A percentile compares a stretch with the other conserved stretches of the same genome.
Conservation (phyloP, 2,888 invertebrate genomes). For the Serrognathus titanus region DNA sequence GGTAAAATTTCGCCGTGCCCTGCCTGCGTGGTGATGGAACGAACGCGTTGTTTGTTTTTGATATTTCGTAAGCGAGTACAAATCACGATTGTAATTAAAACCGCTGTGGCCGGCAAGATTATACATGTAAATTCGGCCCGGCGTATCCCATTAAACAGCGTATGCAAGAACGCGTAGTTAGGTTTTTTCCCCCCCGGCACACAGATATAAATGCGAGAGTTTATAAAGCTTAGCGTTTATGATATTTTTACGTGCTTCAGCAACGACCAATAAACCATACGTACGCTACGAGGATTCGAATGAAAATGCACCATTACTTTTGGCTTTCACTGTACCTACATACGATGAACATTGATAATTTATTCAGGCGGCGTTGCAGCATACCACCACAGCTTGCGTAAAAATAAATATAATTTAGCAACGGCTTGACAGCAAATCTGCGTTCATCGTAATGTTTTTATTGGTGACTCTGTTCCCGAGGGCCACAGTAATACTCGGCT, state of each 20-base stretch:
- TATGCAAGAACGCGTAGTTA: too few species aligned
- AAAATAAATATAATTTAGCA: conserved; percentile 27
- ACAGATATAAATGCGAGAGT: not conserved
- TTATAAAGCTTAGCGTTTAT: conserved; percentile 6
- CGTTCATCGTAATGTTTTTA: conserved; percentile 26
- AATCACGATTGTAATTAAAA: too few species aligned
- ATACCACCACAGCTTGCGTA: conserved; percentile 21
- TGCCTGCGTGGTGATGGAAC: too few species aligned
- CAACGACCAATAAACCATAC: conserved; percentile 9
- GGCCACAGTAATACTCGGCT: conserved; percentile 25
- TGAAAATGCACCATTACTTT: not conserved
- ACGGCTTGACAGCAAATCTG: conserved; percentile 26
- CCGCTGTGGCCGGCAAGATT: too few species aligned
- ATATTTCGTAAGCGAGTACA: too few species aligned
- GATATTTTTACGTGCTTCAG: conserved; percentile 3
- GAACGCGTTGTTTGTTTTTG: too few species aligned
- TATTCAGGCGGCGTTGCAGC: conserved; percentile 27
- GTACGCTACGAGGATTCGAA: not conserved
- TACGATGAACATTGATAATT: conserved; percentile 25
- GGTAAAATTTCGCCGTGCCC: too few species aligned
- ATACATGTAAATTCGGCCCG: too few species aligned
- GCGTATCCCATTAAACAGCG: too few species aligned
- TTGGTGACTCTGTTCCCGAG: conserved; percentile 23
- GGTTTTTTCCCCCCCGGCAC: too few species aligned
- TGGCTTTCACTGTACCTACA: not conserved